Conservation (phyloP, 2,113 vertebrate species). For the Baryphthengus martii region DNA sequence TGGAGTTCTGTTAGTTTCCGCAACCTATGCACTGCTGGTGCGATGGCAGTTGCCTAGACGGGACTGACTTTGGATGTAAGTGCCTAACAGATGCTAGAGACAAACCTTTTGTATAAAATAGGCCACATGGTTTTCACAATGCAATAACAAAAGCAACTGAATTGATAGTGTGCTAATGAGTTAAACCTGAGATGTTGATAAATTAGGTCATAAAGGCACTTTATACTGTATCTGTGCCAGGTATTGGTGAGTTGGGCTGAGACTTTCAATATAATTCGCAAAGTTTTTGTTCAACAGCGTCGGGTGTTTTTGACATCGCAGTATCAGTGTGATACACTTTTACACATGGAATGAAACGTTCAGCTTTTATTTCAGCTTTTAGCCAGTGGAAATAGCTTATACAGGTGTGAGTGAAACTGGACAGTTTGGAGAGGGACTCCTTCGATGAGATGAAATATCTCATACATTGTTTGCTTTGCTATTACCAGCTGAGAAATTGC, state of each 20-base stretch:
- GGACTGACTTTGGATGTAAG: neutral
- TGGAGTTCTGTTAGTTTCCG: neutral
- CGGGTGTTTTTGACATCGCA: neutral
- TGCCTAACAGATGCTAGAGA: neutral
- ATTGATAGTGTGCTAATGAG: neutral
- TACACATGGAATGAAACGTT: neutral
- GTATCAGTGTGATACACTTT: neutral
- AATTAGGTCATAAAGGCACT: neutral
- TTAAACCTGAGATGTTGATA: neutral
- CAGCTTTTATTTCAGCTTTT: neutral
- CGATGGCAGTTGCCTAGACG: neutral
- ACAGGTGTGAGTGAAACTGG: neutral
- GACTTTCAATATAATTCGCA: neutral
- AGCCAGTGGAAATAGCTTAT: neutral
- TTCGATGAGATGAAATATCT: neutral
- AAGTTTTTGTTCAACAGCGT: rapidly evolving
- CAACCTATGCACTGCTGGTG: neutral
- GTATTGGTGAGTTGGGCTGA: neutral
- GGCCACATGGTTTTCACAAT: neutral
- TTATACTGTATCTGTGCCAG: neutral
- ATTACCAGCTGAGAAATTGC: neutral
- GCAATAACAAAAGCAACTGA: neutral
- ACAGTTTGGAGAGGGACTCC: neutral
- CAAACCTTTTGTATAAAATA: neutral
- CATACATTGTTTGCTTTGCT: neutral